Evolutionary conservation across 2,888 invertebrate genomes (phyloP).

Genomic region (Alentia gelatinosa): DNA sequence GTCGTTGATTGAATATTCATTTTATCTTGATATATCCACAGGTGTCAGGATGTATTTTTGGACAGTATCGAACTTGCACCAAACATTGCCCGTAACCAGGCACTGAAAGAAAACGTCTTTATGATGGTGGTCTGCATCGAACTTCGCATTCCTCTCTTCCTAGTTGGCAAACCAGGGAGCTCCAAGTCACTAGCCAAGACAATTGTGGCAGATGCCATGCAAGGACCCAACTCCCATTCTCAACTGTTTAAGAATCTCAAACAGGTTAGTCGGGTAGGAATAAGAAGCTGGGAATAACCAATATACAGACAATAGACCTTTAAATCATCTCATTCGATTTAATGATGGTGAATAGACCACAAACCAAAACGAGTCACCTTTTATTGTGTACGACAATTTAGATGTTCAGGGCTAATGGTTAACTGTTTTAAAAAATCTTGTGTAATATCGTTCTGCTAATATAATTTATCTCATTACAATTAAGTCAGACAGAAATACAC

Average conservation of each 20-base stretch:
- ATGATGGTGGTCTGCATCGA: conserved; percentile 80
- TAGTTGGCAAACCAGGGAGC: conserved; percentile 80
- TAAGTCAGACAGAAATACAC: no score
- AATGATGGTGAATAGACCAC: no score
- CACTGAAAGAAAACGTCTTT: conserved; percentile 78
- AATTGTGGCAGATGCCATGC: conserved; percentile 78
- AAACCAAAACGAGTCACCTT: no score
- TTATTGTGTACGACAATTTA: no score
- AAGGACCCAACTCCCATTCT: conserved; percentile 73
- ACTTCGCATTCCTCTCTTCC: conserved; percentile 77
- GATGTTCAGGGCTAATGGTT: no score
- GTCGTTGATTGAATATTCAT: background rate
- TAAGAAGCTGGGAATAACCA: no score
- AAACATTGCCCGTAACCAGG: conserved; percentile 76
- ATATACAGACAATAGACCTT: no score
- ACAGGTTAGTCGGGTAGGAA: no score
- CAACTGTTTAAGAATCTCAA: conserved; percentile 73
- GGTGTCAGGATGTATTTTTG: conserved; percentile 76
- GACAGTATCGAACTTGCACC: conserved; percentile 70
- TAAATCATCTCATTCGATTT: no score
- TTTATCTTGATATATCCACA: conserved; percentile 44
- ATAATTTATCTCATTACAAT: no score
- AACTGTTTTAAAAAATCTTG: no score
- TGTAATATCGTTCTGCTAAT: no score
- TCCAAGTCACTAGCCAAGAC: conserved; percentile 79